phyloP scores from a whole-genome alignment of 1,140 invertebrate species.

The Zaprionus ornatus region DNA sequence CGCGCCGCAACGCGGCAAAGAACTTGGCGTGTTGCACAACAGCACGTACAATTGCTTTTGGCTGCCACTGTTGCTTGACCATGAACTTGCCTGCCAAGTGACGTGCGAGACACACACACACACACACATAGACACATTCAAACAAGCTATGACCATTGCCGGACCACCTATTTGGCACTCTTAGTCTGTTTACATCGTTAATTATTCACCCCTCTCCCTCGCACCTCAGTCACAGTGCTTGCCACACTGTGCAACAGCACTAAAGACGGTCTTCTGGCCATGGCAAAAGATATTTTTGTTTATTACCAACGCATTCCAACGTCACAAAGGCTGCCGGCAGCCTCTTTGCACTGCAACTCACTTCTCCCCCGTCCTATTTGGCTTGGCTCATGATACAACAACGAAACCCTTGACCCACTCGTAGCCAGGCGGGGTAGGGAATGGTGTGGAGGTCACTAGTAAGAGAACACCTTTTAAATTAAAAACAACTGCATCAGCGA shows the following conservation, averaged over 20 bases:
- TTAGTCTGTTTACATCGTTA: conserved; percentile 51
- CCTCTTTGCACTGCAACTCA: conserved; percentile 7
- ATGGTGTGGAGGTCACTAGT: neutral
- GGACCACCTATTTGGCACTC: conserved; percentile 23
- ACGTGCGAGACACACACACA: neutral
- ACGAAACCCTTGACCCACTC: conserved; percentile 53
- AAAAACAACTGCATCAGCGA: conserved; percentile 20
- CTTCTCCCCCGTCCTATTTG: neutral
- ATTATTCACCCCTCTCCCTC: conserved; percentile 27
- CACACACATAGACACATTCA: neutral
- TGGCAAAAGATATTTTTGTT: conserved; percentile 35
- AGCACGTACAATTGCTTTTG: conserved; percentile 12
- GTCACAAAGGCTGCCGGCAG: conserved; percentile 26
- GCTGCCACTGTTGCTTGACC: conserved; percentile 42
- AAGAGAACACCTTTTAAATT: conserved; percentile 17
- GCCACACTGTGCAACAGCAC: neutral
- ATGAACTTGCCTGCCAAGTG: conserved; percentile 46
- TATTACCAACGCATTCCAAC: conserved; percentile 46
- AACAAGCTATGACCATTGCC: conserved; percentile 4
- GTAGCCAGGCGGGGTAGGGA: neutral
- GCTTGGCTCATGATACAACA: conserved; percentile 4
- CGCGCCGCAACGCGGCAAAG: neutral
- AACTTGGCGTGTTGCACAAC: conserved; percentile 15
- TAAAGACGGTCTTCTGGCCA: neutral
- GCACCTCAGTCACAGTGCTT: neutral